Evolutionary conservation across 1,140 invertebrate genomes (phyloP), one percentile per base, ranked within the genome.

Genomic region (Pteromalus puparum): DNA sequence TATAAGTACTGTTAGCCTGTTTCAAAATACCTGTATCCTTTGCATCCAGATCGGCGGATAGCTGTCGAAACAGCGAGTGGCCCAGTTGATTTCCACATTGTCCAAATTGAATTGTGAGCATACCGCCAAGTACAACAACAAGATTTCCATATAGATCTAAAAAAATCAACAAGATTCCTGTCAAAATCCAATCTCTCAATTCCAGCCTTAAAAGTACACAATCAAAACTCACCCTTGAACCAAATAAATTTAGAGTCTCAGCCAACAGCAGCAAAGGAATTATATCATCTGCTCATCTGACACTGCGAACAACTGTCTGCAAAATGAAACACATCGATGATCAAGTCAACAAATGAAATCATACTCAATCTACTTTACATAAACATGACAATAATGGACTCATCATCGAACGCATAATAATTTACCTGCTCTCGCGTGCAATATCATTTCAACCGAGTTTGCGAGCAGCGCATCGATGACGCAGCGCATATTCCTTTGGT

Each of bases 1-100:
- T 80, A 67, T 93, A 94, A 0, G 88, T 82, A 28, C 89, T 85
- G 86, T 92, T 91, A 2, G 42, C 70, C 13, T 76, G 74, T 30
- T 83, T 85, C 0, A 87, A 82, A 4, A 90, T 84, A 48, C 86
- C 89, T 10, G 87, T 84, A 86, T 88, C 89, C 18, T 82, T 77
- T 1, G 84, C 84, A 34, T 90, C 81, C n/a, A 94, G 81, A 84
- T 95, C 94, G 13, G 90, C 85, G 13, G 90, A 90, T 38, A 94
- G 82, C 75, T 90, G 90, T 5, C 89, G 87, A 81, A 93, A 94
- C 15, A 95, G 89, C 3, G 90, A 89, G 76, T 93, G 88, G 15
- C 94, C 94, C 28, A 94, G 78, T 89, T 95, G 94, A 90, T 94
- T 95, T n/a, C 94, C 94, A 89, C 94, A 95, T 86, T 95, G 94